Evolutionary conservation across 2,797 vertebrate genomes (phyloP).

Genomic region (Chelon labrosus): DNA sequence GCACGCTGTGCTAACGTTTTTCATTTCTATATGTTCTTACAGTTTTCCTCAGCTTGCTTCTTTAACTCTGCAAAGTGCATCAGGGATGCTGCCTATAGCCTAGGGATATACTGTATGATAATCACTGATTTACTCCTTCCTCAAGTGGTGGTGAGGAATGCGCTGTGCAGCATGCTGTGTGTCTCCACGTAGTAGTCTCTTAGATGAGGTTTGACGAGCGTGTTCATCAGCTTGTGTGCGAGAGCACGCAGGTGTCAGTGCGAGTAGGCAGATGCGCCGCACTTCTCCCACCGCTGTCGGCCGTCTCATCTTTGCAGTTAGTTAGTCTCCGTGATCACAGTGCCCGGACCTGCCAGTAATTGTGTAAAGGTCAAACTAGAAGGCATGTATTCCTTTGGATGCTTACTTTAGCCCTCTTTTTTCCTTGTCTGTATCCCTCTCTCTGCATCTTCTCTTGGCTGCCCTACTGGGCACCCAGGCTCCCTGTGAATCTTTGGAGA

Average conservation of each 20-base stretch:
- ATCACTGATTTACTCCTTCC: conserved; percentile 67
- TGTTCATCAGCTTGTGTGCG: conserved; percentile 14
- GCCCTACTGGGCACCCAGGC: conserved; percentile 18
- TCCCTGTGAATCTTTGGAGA: conserved; percentile 62
- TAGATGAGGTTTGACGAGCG: conserved; percentile 59
- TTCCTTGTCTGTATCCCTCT: conserved; percentile 3
- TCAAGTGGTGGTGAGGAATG: conserved; percentile 35
- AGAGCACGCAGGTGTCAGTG: conserved; percentile 6
- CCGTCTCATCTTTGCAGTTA: conserved; percentile 27
- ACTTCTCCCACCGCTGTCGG: conserved; percentile 48
- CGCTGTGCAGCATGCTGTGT: conserved; percentile 38
- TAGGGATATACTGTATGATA: conserved; percentile 61
- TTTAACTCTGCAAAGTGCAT: conserved; percentile 32
- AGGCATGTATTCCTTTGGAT: conserved; percentile 31
- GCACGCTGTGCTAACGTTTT: neutral
- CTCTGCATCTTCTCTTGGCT: neutral
- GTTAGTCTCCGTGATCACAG: conserved; percentile 52
- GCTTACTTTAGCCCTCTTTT: neutral
- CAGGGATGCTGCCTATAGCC: conserved; percentile 46
- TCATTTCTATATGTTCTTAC: neutral
- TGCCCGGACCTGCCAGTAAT: conserved; percentile 48
- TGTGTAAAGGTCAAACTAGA: conserved; percentile 68
- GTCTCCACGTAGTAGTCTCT: conserved; percentile 47
- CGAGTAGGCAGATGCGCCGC: conserved; percentile 16
- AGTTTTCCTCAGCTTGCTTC: conserved; percentile 13